Percentiles rank a stretch among this genome's conserved stretches.
phyloP scores from a whole-genome alignment of 2,888 invertebrate genomes.

The Torymus auratus region DNA sequence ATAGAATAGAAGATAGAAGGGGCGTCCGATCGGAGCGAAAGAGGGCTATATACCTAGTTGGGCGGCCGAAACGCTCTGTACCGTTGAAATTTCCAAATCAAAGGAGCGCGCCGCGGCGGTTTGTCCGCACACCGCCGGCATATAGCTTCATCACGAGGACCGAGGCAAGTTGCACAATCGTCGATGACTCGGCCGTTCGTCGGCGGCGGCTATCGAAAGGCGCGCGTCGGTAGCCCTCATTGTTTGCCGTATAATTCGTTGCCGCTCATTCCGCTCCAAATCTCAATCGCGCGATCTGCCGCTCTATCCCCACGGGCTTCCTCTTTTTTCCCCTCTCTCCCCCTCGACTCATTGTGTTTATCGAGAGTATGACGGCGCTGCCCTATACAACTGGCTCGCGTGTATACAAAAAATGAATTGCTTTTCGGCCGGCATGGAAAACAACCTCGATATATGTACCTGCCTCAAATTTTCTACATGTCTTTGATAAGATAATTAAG shows the following conservation, averaged over 20 bases:
- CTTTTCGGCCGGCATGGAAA: no score
- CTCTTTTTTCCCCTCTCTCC: no score
- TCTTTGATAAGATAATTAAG: conserved; percentile 13
- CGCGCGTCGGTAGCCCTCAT: conserved; percentile 55
- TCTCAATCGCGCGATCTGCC: conserved; percentile 42
- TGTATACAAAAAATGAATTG: no score
- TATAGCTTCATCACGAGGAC: conserved; percentile 37
- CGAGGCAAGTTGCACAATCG: conserved; percentile 17
- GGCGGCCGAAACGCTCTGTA: background rate
- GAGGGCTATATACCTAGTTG: no score
- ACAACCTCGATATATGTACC: conserved; percentile 4
- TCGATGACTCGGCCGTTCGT: conserved; percentile 31
- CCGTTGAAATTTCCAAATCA: conserved; percentile 40
- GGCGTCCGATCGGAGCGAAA: no score
- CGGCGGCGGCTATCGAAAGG: background rate
- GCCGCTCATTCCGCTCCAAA: conserved; percentile 54
- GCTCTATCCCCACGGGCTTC: no score
- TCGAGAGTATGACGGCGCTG: background rate
- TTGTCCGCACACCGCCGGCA: background rate
- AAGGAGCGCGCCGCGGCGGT: conserved; percentile 5
- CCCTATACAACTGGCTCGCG: no score
- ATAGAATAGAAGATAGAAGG: no score
- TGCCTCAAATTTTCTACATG: background rate
- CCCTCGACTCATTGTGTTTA: background rate
- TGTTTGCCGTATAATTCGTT: conserved; percentile 58